Conservation (phyloP, 1,140 invertebrate species). For the Anastatus disparis region DNA sequence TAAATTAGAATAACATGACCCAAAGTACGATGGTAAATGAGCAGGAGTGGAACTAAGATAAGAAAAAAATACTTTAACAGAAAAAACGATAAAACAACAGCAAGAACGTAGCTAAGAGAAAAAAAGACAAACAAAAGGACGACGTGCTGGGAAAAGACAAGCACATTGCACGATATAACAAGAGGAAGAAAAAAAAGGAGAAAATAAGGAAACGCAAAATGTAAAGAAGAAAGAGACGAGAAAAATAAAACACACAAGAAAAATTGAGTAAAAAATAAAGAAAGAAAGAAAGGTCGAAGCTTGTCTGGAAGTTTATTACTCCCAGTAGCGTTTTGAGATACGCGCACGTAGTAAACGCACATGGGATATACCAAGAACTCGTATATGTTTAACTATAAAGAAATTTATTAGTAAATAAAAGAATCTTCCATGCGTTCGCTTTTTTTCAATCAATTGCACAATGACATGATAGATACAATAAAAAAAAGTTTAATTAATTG, state of each 20-base stretch:
- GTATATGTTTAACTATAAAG: constrained; percentile 9
- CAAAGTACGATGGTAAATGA: neutral
- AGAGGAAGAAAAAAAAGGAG: constrained; percentile 22
- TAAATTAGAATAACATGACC: constrained; percentile 10
- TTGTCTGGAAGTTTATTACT: constrained; percentile 35
- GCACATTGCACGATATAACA: neutral
- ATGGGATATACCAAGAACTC: neutral
- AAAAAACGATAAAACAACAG: neutral
- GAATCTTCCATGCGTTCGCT: neutral
- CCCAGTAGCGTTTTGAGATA: constrained; percentile 26
- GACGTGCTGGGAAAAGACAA: constrained; percentile 39
- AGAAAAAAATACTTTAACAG: neutral
- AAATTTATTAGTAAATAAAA: constrained; percentile 37
- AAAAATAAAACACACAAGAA: neutral
- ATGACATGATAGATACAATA: no score
- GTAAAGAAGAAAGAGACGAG: constrained; percentile 21
- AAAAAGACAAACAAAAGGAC: constrained; percentile 24
- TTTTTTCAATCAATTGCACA: no score
- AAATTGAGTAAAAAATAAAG: constrained; percentile 37
- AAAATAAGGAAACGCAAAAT: constrained; percentile 12
- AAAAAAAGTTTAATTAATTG: no score
- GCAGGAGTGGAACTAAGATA: neutral
- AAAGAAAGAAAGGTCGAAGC: constrained; percentile 32
- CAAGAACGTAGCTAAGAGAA: neutral
- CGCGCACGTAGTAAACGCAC: neutral